Evolutionary conservation across 2,797 vertebrate species (phyloP), one percentile per base, ranked within the genome.

Genomic region (Danio jaintianensis): DNA sequence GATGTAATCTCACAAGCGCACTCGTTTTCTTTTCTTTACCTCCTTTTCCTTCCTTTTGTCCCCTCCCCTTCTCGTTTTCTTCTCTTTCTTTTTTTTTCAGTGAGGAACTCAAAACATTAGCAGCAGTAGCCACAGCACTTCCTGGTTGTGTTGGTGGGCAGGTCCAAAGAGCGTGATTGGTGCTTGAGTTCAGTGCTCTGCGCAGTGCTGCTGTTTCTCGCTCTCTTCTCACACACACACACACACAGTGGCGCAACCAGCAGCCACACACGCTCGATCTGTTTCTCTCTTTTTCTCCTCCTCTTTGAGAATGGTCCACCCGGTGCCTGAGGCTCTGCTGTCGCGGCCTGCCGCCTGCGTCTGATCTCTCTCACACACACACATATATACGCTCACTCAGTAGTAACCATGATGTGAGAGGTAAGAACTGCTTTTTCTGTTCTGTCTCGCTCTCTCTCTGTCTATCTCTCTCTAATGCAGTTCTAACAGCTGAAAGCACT

Each of bases 251-350:
- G 77, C 73, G 78, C 63, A 79, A 70, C 76, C 20, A 76, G 71
- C 61, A 79, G 55, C 53, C 79, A 76, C 66, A 79, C 71, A 45
- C 78, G 85, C 90, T 89, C 88, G 88, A 89, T 91, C 83, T 88
- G 88, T 89, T 85, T 78, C 45, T 75, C 53, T 69, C 75, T 69
- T 75, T 85, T 40, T 61, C 75, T 70, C 83, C 90, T 89, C 82
- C 91, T 89, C 90, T 91, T 90, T 88, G 87, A 93, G 91, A 92
- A 93, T 94, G 93, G 93, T 94, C 93, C 93, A 92, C 92, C 91
- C 90, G 93, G 93, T 93, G 93, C 93, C 93, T 90, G 92, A 90
- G 93, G 93, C 91, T 93, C 92, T 93, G 90, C 92, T 92, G 92
- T 93, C 90, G 90, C 85, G 89, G 92, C 92, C 93, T 92, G 91